Evolutionary conservation across 2,113 vertebrate species (phyloP).

Genomic region (Leptocoma aspasia): DNA sequence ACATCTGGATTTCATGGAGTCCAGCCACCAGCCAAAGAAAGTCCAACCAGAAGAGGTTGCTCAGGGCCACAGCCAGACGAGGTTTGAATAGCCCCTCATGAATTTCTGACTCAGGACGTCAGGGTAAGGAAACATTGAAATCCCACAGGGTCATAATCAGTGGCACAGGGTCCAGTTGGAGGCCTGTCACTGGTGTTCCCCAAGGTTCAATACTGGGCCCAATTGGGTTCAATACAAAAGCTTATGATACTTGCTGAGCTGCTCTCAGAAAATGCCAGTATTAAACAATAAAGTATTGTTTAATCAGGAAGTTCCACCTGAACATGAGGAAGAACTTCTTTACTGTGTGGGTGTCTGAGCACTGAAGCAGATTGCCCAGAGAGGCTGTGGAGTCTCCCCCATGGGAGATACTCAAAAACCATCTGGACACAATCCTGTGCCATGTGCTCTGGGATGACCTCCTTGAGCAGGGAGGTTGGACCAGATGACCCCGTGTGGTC

Average conservation of each 20-base stretch:
- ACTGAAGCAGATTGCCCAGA: neutral
- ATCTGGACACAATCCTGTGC: neutral
- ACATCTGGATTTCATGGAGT: neutral
- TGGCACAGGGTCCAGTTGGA: neutral
- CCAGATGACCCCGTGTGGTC: neutral
- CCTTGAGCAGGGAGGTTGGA: neutral
- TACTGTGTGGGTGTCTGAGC: neutral
- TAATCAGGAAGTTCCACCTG: neutral
- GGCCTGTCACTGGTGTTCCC: too few species aligned
- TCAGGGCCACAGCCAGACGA: neutral
- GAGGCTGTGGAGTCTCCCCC: neutral
- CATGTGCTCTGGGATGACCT: neutral
- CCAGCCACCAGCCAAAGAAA: neutral
- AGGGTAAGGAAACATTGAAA: neutral
- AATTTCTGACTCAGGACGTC: neutral
- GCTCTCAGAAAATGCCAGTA: too few species aligned
- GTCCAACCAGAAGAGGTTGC: neutral
- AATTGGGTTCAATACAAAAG: too few species aligned
- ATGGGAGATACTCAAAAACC: neutral
- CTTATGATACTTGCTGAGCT: too few species aligned
- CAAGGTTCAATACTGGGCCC: neutral
- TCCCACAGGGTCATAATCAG: neutral
- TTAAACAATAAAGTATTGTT: too few species aligned
- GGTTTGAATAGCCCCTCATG: accelerated
- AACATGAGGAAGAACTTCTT: neutral